These are phyloP conservation scores for Peromyscus californicus DNA, from an alignment of 2,113 vertebrate genomes.

Conservation along the genomic window DNA sequence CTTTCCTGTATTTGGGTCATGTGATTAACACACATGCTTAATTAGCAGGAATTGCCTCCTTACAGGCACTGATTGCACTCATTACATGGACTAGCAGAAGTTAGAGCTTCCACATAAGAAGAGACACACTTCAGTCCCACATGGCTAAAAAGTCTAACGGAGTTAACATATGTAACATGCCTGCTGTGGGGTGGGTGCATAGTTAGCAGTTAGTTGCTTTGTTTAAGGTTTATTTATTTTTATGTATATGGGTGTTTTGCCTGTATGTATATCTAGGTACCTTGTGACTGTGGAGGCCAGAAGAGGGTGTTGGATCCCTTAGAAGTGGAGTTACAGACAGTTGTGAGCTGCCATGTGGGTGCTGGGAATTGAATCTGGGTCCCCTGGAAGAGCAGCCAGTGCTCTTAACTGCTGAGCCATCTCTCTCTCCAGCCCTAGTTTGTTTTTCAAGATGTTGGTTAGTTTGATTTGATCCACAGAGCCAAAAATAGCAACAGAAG, in stretches of 20 bases:
- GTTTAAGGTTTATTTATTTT: background rate
- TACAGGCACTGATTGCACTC: background rate
- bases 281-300: background rate
- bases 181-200: background rate
- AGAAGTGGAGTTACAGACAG: background rate
- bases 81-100: accelerated
- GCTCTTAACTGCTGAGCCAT: background rate
- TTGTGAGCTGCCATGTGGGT: background rate
- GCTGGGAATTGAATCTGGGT: background rate
- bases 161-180: background rate
- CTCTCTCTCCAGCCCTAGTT: background rate
- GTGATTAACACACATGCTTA: background rate
- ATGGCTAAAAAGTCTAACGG: background rate
- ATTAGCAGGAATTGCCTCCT: background rate
- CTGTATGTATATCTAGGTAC: background rate
- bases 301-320: background rate
- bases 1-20: background rate
- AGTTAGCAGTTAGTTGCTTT: background rate
- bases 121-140: background rate
- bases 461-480: conserved; percentile 40
- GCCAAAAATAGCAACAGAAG: conserved; percentile 12
- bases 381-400: background rate
- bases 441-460: background rate
- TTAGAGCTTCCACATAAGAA: background rate
- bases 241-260: background rate